phyloP scores from a whole-genome alignment of 2,888 invertebrate genomes.

The Erebia epiphron region DNA sequence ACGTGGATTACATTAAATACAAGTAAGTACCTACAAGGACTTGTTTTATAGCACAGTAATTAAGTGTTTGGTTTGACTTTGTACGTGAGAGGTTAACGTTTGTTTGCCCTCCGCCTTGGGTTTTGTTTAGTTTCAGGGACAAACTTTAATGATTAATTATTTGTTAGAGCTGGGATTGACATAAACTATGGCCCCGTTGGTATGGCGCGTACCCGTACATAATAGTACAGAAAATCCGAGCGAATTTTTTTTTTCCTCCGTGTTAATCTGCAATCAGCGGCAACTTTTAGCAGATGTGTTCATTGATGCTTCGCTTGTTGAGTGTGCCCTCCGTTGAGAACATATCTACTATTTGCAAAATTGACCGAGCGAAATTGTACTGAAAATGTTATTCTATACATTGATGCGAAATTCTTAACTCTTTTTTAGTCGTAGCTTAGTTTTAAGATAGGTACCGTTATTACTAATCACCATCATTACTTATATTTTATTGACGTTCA shows the following conservation, averaged over 20 bases:
- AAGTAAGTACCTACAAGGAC: not conserved
- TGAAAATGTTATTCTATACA: not conserved
- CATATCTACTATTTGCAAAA: no score
- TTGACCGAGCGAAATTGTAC: not conserved
- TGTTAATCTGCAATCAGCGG: no score
- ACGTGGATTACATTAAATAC: conserved; percentile 10
- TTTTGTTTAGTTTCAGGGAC: conserved; percentile 23
- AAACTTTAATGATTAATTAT: conserved; percentile 12
- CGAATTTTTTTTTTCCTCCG: no score
- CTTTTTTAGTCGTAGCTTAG: no score
- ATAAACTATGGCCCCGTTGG: conserved; percentile 1
- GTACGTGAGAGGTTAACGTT: conserved; percentile 23
- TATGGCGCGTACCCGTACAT: not conserved
- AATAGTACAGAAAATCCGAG: not conserved
- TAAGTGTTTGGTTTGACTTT: conserved; percentile 6
- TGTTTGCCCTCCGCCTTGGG: conserved; percentile 17
- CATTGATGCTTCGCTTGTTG: no score
- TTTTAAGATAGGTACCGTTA: no score
- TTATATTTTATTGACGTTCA: no score
- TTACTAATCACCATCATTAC: no score
- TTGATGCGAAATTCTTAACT: no score
- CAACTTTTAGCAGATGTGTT: no score
- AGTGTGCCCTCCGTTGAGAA: no score
- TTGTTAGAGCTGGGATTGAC: not conserved
- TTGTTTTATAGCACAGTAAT: conserved; percentile 23